Evolutionary conservation across 2,113 vertebrate species (phyloP), one percentile per base, ranked within the genome.

Genomic region (Ceyx cyanopectus): DNA sequence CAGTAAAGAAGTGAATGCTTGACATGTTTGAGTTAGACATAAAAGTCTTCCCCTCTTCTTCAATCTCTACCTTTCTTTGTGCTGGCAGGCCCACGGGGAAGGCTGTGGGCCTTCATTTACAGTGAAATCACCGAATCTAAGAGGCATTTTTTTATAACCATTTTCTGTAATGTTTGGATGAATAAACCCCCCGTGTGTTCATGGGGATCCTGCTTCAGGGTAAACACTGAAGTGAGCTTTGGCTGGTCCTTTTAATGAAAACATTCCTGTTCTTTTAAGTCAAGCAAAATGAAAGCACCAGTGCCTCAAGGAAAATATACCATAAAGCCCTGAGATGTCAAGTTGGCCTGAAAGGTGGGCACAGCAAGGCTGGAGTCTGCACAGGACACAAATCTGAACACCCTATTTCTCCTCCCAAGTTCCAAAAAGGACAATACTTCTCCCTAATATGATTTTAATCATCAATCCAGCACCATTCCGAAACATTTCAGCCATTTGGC

Each of bases 141-240:
- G 43, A 83, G 75, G 30, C 7, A 11, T 37, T 77, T 73, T 65
- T 68, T 20, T 23, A 68, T 92, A 94, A 54, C 17, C 48, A 18
- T 92, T 94, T 88, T 87, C 87, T 66, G 70, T 46, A 87, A 95
- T 87, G 95, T 78, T 81, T 95, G 95, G 85, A 74, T 97, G 96
- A 94, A 46, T 90, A 92, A 94, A 92, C 32, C 87, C 89, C 65
- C 65, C 65, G 50, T 91, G 94, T 88, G 90, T 69, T 96, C 85
- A 34, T 69, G 60, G 37, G 65, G 66, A 73, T 87, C 27, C 0
- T 12, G 90, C 96, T 97, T 16, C 77, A 86, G 95, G 96, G 94
- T 92, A 95, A 96, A 93, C 79, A 89, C 54, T 91, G 62, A 80
- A 89, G 89, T 87, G 77, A 91, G 74, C 69, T 93, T 90, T 73